Evolutionary conservation across 2,113 vertebrate genomes (phyloP).

Genomic region (Brienomyrus brachyistius): DNA sequence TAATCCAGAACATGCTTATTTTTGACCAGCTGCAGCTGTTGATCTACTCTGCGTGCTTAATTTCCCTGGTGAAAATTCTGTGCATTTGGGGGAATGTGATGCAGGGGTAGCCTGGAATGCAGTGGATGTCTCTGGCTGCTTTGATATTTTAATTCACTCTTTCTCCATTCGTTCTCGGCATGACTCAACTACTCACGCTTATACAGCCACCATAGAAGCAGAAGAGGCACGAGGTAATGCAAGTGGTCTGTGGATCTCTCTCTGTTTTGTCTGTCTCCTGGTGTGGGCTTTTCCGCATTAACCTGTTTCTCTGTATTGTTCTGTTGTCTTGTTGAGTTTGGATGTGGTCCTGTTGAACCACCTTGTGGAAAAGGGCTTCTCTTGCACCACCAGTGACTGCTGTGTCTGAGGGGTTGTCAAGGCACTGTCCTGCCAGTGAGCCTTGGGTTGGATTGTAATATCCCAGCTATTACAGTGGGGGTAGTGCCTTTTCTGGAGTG

Average conservation of each 20-base stretch:
- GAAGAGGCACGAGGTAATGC: slow-evolving; percentile 91
- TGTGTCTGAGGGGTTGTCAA: background rate
- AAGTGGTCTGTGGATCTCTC: slow-evolving; percentile 40
- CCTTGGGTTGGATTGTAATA: background rate
- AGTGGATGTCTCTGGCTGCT: slow-evolving; percentile 32
- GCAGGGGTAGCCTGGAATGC: slow-evolving; percentile 11
- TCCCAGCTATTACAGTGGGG: background rate
- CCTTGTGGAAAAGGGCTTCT: slow-evolving; percentile 38
- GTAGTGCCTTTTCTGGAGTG: background rate
- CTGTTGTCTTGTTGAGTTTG: background rate
- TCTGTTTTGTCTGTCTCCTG: slow-evolving; percentile 42
- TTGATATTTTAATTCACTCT: slow-evolving; percentile 69
- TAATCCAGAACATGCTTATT: background rate
- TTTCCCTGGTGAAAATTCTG: background rate
- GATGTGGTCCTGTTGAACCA: background rate
- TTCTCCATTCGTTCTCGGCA: slow-evolving; percentile 82
- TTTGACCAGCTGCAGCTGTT: background rate
- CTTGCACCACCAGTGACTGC: slow-evolving; percentile 57
- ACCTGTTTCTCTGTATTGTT: background rate
- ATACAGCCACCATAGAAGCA: slow-evolving; percentile 94
- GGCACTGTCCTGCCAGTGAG: background rate
- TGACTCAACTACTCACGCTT: slow-evolving; percentile 84
- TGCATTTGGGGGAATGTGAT: background rate
- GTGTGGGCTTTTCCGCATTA: background rate
- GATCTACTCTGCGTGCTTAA: slow-evolving; percentile 17